A percentile compares a stretch with the other conserved stretches of the same genome.
phyloP scores from a whole-genome alignment of 1,140 invertebrate genomes.

The Sipha flava region DNA sequence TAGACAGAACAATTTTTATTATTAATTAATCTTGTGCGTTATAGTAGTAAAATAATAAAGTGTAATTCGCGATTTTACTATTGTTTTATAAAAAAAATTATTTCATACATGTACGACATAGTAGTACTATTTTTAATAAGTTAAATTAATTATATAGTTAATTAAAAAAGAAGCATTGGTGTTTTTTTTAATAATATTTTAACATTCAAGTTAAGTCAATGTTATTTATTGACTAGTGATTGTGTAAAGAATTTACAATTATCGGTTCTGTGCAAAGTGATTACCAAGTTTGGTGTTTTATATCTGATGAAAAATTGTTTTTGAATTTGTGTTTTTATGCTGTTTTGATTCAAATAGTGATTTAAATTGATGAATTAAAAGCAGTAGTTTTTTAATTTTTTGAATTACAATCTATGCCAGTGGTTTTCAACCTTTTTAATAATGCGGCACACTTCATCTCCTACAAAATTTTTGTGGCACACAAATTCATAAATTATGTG shows the following conservation, averaged over 20 bases:
- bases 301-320: not conserved
- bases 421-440: too few relatives aligned
- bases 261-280: conserved; percentile 3
- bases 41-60: not conserved
- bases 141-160: conserved; percentile 13
- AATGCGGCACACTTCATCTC: too few relatives aligned
- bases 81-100: not conserved
- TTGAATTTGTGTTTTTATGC: not conserved
- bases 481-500: too few relatives aligned
- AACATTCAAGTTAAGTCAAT: not conserved
- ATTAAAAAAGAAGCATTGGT: not conserved
- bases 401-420: too few relatives aligned
- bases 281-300: conserved; percentile 2
- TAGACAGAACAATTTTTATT: not conserved
- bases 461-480: too few relatives aligned
- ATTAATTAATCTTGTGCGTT: conserved; percentile 25
- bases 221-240: not conserved
- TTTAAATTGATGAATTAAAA: not conserved
- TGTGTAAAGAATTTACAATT: not conserved
- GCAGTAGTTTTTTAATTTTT: not conserved
- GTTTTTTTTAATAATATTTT: not conserved
- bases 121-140: not conserved
- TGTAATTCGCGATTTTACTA: not conserved
- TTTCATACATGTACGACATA: not conserved
- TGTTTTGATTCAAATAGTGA: not conserved